phyloP scores from a whole-genome alignment of 1,140 invertebrate species.

The Thrips palmi region DNA sequence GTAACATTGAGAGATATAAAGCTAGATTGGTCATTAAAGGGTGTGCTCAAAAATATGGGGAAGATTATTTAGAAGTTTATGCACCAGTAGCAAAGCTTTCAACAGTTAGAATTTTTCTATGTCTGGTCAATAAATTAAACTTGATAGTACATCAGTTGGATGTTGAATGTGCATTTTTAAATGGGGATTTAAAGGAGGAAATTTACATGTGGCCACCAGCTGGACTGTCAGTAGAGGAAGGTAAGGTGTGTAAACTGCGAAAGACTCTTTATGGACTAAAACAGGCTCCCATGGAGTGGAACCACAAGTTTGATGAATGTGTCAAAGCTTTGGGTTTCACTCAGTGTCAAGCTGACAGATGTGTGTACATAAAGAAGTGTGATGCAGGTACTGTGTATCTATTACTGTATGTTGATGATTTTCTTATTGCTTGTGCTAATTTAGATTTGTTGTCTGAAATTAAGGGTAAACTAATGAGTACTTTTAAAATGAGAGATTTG shows the following conservation, averaged over 20 bases:
- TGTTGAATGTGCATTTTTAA: constrained; percentile 12
- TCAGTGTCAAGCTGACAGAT: constrained; percentile 11
- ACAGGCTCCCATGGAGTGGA: constrained; percentile 17
- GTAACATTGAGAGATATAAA: constrained; percentile 14
- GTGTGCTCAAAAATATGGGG: constrained; percentile 10
- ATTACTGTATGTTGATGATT: constrained; percentile 22
- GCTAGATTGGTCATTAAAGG: constrained; percentile 14
- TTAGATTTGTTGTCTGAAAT: constrained; percentile 14
- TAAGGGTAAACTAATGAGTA: constrained; percentile 17
- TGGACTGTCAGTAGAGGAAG: constrained; percentile 6
- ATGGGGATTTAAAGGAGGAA: constrained; percentile 13
- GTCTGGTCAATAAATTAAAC: constrained; percentile 3
- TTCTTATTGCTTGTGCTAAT: constrained; percentile 18
- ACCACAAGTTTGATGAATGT: constrained; percentile 15
- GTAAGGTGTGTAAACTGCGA: constrained; percentile 17
- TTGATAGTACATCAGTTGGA: constrained; percentile 5
- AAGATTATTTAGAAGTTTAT: constrained; percentile 11
- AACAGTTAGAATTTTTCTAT: constrained; percentile 8
- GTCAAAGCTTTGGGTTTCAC: constrained; percentile 13
- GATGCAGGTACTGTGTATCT: constrained; percentile 11
- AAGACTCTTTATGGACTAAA: constrained; percentile 19
- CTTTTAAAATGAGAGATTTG: constrained; percentile 23
- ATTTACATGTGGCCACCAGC: constrained; percentile 14
- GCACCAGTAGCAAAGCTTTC: constrained; percentile 10
- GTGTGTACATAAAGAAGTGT: constrained; percentile 10